Percentiles rank a stretch among this genome's conserved stretches.
Conservation (phyloP, 2,797 vertebrate genomes). For the Phalanger gymnotis region DNA sequence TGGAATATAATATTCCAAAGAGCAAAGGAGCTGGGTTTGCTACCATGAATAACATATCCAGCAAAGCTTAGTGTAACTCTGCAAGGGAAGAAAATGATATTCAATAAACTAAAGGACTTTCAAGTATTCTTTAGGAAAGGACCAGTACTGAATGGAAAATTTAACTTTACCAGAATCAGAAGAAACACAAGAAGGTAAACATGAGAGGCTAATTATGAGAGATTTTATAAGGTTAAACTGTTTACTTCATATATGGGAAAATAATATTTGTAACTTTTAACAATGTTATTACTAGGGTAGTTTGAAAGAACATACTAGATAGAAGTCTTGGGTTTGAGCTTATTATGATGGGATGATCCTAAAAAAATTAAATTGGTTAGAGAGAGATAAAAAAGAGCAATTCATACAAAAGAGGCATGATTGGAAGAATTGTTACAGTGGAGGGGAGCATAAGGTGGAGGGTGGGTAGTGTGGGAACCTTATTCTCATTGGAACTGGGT, state of each 20-base stretch:
- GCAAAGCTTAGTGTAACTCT: too few relatives aligned
- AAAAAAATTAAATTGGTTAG: too few relatives aligned
- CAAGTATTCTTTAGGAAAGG: not conserved
- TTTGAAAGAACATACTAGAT: not conserved
- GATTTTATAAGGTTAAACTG: not conserved
- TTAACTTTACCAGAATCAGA: not conserved
- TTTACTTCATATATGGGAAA: not conserved
- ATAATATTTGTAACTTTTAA: not conserved
- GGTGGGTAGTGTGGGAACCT: not conserved
- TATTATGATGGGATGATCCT: not conserved
- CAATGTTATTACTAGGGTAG: not conserved
- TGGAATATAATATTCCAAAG: not conserved
- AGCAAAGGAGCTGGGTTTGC: not conserved
- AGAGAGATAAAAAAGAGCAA: too few relatives aligned
- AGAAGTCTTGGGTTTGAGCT: not conserved
- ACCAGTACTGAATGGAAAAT: not conserved
- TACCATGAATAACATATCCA: not conserved
- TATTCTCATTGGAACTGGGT: not conserved
- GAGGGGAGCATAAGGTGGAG: not conserved
- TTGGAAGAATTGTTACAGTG: not conserved
- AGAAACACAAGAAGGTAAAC: not conserved
- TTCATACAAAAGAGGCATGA: too few relatives aligned
- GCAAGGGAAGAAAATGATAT: not conserved
- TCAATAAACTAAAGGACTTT: not conserved
- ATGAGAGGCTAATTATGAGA: not conserved